Conservation (phyloP, 2,113 vertebrate species). For the Sapayoa aenigma region DNA sequence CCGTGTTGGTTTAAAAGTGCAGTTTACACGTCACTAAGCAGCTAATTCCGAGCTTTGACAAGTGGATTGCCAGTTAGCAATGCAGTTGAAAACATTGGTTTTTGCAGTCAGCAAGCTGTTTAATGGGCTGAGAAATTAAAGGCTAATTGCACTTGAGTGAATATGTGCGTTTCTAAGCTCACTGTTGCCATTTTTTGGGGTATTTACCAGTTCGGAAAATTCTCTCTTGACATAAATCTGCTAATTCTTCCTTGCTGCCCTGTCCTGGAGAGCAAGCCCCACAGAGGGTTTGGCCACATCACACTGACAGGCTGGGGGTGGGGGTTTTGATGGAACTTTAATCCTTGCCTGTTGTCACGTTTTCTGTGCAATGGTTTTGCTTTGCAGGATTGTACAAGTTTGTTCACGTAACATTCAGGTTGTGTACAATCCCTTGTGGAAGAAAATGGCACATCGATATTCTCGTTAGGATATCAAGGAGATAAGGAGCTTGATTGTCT, state of each 20-base stretch:
- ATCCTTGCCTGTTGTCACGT: not conserved
- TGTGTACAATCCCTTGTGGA: not conserved
- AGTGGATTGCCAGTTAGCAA: conserved; percentile 27
- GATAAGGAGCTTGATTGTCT: not conserved
- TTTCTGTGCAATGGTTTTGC: accelerated
- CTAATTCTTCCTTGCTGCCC: conserved; percentile 4
- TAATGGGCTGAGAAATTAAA: conserved; percentile 61
- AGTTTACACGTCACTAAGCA: conserved; percentile 41
- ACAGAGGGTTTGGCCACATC: not conserved
- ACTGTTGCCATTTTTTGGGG: not conserved
- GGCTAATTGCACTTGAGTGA: conserved; percentile 53
- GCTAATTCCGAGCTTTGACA: conserved; percentile 25
- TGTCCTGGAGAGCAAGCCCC: not conserved
- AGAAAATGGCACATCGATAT: not conserved
- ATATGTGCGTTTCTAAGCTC: conserved; percentile 17
- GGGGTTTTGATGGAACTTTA: not conserved
- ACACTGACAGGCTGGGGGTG: not conserved
- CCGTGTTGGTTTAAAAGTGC: conserved; percentile 18
- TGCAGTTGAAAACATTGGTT: not conserved
- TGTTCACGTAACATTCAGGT: not conserved
- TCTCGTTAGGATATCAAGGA: not conserved
- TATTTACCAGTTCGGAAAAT: conserved; percentile 10
- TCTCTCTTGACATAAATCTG: not conserved
- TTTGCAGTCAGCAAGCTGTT: conserved; percentile 60
- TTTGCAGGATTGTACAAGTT: not conserved